Evolutionary conservation across 2,888 invertebrate species (phyloP), one percentile per base, ranked within the genome.

Genomic region (Anodontia alba): DNA sequence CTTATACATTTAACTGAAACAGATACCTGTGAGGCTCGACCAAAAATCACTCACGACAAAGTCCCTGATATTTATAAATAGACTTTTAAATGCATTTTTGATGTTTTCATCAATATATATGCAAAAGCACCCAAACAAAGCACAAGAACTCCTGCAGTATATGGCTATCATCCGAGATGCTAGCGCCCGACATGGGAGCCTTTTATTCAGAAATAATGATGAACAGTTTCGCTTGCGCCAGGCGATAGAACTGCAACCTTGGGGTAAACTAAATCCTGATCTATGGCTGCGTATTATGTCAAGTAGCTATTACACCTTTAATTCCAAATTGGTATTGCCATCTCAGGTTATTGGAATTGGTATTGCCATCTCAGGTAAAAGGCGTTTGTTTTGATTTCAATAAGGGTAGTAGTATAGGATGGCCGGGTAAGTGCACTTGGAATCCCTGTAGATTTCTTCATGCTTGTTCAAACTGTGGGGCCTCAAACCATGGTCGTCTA

Each of bases 21-120:
- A 20, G 49, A 20, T 49, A 20, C 20, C 20, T 20, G 10, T 10
- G 49, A 62, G 38, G 10, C 49, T 20, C 31, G 46, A 29, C 54
- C 69, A 0, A 69, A 54, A 23, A 33, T 38, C 5, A 31, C 31
- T 3, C 54, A 33, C 49, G 76, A 76, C 3, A 68, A 69, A 36
- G 38, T 51, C 43, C 15, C 15, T n/a, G n/a, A 31, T 8, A 69
- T 69, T 29, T 68, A 76, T n/a, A 49, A 76, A 70, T 83, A 80
- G 80, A 66, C 79, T 3, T n/a, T n/a, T n/a, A n/a, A 72, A 80
- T 71, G 83, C 79, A 20, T 76, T 83, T 49, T 57, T 80, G 17
- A 57, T 80, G 10, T 80, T 49, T 49, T 54, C 67, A 17, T 69
- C 73, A 46, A 80, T 80, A 31, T 83, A 74, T 68, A 29, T 66